Evolutionary conservation across 2,797 vertebrate species (phyloP).

Genomic region (Takifugu rubripes): DNA sequence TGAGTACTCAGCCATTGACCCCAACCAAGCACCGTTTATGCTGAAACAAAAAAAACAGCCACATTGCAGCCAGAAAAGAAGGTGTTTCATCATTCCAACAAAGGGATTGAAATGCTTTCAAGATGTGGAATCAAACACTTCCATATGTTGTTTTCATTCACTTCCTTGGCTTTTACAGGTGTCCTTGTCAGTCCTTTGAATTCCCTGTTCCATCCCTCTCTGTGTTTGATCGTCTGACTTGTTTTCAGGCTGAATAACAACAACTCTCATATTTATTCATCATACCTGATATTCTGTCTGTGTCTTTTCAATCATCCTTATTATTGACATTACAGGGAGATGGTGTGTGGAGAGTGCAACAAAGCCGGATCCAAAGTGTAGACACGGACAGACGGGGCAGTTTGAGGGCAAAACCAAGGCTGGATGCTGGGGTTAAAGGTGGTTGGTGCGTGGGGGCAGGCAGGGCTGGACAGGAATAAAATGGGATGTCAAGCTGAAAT

Average conservation of each 20-base stretch:
- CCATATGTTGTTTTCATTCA: background rate
- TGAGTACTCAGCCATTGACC: conserved; percentile 32
- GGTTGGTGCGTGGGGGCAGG: too few species aligned
- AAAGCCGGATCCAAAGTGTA: background rate
- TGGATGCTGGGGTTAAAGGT: too few species aligned
- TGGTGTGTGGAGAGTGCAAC: conserved; percentile 6
- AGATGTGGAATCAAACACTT: conserved; percentile 40
- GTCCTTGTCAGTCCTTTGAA: conserved; percentile 12
- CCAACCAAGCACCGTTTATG: conserved; percentile 29
- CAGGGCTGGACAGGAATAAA: too few species aligned
- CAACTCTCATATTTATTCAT: conserved; percentile 7
- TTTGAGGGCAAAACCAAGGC: too few species aligned
- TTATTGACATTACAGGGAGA: conserved; percentile 19
- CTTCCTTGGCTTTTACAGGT: conserved; percentile 13
- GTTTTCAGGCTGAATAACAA: conserved; percentile 27
- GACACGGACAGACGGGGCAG: too few species aligned
- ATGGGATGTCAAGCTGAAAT: too few species aligned
- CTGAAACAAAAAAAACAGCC: conserved; percentile 48
- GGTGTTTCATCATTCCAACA: conserved; percentile 51
- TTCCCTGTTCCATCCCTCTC: conserved; percentile 9
- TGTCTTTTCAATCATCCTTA: conserved; percentile 22
- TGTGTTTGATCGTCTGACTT: conserved; percentile 36
- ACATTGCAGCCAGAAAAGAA: conserved; percentile 41
- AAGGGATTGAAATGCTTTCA: conserved; percentile 38
- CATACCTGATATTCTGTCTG: conserved; percentile 24